Conservation (phyloP, 2,113 vertebrate genomes). For the Trochalopteron elliotii region DNA sequence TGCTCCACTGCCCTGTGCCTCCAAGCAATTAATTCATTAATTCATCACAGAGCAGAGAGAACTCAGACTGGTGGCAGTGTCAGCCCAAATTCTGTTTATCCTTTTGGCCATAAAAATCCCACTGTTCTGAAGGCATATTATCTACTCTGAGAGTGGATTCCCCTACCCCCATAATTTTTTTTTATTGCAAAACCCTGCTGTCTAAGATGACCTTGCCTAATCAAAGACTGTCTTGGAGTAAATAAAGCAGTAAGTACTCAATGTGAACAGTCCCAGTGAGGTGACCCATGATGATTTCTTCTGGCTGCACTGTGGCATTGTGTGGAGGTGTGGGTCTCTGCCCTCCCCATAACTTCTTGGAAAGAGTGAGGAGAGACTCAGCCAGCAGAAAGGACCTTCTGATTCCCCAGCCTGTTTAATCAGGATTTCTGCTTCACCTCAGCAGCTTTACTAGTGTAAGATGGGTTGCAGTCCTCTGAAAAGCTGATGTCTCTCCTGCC, state of each 20-base stretch:
- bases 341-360: not conserved
- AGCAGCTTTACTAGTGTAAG: not conserved
- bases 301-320: not conserved
- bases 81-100: not conserved
- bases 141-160: not conserved
- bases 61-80: not conserved
- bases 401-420: not conserved
- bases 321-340: not conserved
- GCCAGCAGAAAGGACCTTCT: not conserved
- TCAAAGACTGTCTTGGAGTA: not conserved
- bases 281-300: not conserved
- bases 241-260: not conserved
- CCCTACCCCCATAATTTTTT: not conserved
- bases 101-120: not conserved
- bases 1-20: not conserved
- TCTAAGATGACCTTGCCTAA: not conserved
- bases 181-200: not conserved
- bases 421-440: not conserved
- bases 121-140: not conserved
- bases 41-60: not conserved
- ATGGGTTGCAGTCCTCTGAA: not conserved
- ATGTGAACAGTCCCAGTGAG: not conserved
- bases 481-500: not conserved
- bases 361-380: not conserved
- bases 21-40: not conserved